Base-by-base conservation (phyloP, 2,113 vertebrate genomes). In the Cichladusa arquata region DNA sequence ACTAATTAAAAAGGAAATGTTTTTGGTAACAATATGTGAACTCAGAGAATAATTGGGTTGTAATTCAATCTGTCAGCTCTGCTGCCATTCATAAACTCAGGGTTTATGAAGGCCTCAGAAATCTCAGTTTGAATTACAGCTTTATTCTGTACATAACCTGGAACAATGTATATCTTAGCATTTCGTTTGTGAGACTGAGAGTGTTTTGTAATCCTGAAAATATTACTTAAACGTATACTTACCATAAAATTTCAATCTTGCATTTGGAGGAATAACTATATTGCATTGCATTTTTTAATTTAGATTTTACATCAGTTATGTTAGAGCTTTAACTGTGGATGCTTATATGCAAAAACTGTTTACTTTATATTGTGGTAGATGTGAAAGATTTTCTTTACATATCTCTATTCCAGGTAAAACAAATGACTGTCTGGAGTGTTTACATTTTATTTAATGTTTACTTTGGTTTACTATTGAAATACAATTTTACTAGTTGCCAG, bases 1-100 rank as follows among this genome's bases (percentile, higher is more conserved):
- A 87, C 57, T 85, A 95, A 95, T 97, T 95, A 94, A 91, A 91
- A 74, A 88, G 69, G 83, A 92, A 87, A 57, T 89, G 48, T 53
- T 95, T 95, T 91, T 89, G 45, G 65, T 80, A 89, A 89, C 69
- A 81, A 8, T 82, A 82, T 57, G 58, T 61, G 83, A 95, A 87
- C 65, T 89, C 60, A 23, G 56, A 42, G 73, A 91, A 64, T 96
- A 95, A 95, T 91, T 91, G 89, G 77, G 36, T 56, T 90, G 61
- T 96, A 92, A 89, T 87, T 97, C 91, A 85, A 1, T 57, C 80
- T 93, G 87, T 85, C 89, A 73, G 42, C 84, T 95, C 78, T 54
- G 33, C 84, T 95, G 89, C 83, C 91, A 93, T 95, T 97, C 92
- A 93, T 84, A 91, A 94, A 92, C 77, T 76, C 44, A 5, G 50